Conservation (phyloP, 2,888 invertebrate species). For the Rambutsinella grinnellia region DNA sequence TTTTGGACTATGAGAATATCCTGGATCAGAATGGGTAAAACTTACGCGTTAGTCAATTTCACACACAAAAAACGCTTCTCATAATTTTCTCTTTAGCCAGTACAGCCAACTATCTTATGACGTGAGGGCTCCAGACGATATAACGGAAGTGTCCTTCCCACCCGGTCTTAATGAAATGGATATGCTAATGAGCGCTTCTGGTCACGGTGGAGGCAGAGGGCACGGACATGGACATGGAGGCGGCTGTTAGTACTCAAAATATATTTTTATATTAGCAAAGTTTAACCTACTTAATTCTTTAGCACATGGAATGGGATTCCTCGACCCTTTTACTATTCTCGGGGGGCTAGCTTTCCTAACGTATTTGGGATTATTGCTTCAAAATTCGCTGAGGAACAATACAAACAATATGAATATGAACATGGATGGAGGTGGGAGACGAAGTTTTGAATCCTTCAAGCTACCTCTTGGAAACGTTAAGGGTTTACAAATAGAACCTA, state of each 20-base stretch:
- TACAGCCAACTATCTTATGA: slow-evolving; percentile 60
- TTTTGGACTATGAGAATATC: slow-evolving; percentile 25
- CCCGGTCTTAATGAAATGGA: slow-evolving; percentile 24
- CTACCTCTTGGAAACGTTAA: too few species aligned
- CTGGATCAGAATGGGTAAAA: slow-evolving; percentile 42
- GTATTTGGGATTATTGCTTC: slow-evolving; percentile 62
- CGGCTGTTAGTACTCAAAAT: background rate
- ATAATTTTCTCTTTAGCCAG: slow-evolving; percentile 3
- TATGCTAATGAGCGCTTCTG: slow-evolving; percentile 55
- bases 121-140: slow-evolving; percentile 33
- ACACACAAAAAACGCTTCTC: background rate
- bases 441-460: too few species aligned
- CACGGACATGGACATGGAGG: slow-evolving; percentile 51
- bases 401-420: slow-evolving; percentile 6
- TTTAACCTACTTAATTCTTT: too few species aligned
- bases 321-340: slow-evolving; percentile 65
- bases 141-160: slow-evolving; percentile 11
- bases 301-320: slow-evolving; percentile 48
- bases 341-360: slow-evolving; percentile 65
- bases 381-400: slow-evolving; percentile 55
- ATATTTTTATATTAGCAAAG: background rate
- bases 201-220: slow-evolving; percentile 41
- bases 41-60: too few species aligned
- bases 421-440: background rate
- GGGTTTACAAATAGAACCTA: too few species aligned